phyloP scores from a whole-genome alignment of 2,888 invertebrate species.

The Zhuqinia jingwanae region DNA sequence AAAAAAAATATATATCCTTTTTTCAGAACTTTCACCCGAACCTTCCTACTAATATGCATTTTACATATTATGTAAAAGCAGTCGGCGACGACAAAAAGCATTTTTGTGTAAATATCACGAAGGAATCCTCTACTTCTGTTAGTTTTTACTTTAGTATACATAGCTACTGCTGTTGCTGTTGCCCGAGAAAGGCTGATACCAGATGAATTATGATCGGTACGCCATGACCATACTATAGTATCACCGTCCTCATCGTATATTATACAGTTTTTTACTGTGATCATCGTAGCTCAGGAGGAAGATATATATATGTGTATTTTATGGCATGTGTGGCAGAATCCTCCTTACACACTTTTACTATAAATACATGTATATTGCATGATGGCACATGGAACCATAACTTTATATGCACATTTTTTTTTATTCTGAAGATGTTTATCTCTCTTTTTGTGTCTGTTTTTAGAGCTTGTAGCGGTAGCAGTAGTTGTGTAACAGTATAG shows the following conservation, averaged over 20 bases:
- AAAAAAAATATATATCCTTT: too few species aligned
- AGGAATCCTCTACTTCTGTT: too few species aligned
- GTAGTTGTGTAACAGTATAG: too few species aligned
- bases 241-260: not conserved
- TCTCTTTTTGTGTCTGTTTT: not conserved
- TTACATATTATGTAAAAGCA: too few species aligned
- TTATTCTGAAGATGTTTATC: conserved; percentile 43
- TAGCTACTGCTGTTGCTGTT: conserved; percentile 1
- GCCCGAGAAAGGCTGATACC: conserved; percentile 50
- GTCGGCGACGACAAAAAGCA: too few species aligned
- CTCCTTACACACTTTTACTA: not conserved
- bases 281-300: conserved; percentile 5
- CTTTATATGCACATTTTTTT: not conserved
- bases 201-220: conserved; percentile 56
- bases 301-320: not conserved
- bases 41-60: too few species aligned
- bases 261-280: not conserved
- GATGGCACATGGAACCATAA: conserved; percentile 54
- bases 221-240: not conserved
- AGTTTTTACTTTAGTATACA: too few species aligned
- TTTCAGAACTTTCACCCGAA: too few species aligned
- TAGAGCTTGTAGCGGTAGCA: too few species aligned
- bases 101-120: not conserved
- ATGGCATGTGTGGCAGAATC: not conserved
- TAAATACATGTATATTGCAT: not conserved